These are phyloP conservation scores for Petrolisthes manimaculis DNA, from an alignment of 2,888 invertebrate species.

Conservation along the genomic window DNA sequence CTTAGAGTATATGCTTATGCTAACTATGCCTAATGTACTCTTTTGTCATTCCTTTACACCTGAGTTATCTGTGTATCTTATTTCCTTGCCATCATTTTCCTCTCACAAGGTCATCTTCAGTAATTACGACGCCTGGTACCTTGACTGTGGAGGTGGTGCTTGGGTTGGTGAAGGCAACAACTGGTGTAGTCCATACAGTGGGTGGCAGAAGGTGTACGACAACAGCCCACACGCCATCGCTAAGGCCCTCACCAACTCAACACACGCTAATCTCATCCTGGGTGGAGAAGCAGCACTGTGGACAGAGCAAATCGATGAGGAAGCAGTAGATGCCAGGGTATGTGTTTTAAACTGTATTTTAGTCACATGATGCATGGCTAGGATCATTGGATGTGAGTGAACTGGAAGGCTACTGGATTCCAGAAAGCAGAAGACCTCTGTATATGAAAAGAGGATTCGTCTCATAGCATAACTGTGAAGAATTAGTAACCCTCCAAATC, in stretches of 20 bases:
- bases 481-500: too few relatives aligned
- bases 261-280: conserved; percentile 70
- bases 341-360: neutral
- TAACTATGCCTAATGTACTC: too few relatives aligned
- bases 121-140: conserved; percentile 87
- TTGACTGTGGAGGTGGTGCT: conserved; percentile 84
- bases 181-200: conserved; percentile 92
- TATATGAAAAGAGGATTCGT: too few relatives aligned
- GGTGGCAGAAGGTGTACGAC: conserved; percentile 88
- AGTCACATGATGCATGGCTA: neutral
- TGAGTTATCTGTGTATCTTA: too few relatives aligned
- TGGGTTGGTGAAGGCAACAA: conserved; percentile 87
- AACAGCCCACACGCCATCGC: conserved; percentile 76
- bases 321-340: conserved; percentile 32
- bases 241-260: conserved; percentile 29
- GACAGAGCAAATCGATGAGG: conserved; percentile 83
- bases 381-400: neutral
- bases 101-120: conserved; percentile 78
- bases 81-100: too few relatives aligned
- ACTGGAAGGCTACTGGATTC: neutral
- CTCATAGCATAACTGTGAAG: too few relatives aligned
- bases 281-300: conserved; percentile 88
- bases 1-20: too few relatives aligned
- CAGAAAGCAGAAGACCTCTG: too few relatives aligned
- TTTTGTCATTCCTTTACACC: too few relatives aligned